phyloP scores from a whole-genome alignment of 2,113 vertebrate species.

The Percina caprodes region DNA sequence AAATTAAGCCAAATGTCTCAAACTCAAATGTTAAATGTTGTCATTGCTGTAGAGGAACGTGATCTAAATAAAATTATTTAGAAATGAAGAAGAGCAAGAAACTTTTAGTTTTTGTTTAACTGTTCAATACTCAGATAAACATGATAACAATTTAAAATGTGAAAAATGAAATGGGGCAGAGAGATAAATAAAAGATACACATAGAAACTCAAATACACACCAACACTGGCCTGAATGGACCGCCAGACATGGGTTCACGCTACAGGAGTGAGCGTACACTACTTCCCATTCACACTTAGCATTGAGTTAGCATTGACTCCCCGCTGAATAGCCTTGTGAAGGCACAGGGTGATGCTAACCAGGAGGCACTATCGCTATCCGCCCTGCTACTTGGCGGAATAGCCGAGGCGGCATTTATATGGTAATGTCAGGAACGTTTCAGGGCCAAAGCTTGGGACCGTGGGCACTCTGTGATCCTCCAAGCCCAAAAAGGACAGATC shows the following conservation, averaged over 20 bases:
- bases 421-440: slow-evolving; percentile 73
- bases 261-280: slow-evolving; percentile 57
- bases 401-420: slow-evolving; percentile 75
- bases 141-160: slow-evolving; percentile 11
- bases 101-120: neutral
- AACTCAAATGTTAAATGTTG: slow-evolving; percentile 9
- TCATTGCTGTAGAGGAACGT: neutral
- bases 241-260: slow-evolving; percentile 54
- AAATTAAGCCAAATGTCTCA: neutral
- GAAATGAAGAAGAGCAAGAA: neutral
- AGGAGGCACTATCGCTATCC: slow-evolving; percentile 68
- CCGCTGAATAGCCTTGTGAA: slow-evolving; percentile 67
- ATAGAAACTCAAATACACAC: slow-evolving; percentile 17
- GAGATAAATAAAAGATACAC: slow-evolving; percentile 21
- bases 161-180: slow-evolving; percentile 11
- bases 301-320: slow-evolving; percentile 74
- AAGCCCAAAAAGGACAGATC: slow-evolving; percentile 79
- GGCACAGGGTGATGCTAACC: slow-evolving; percentile 66
- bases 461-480: slow-evolving; percentile 80
- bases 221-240: slow-evolving; percentile 40
- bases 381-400: slow-evolving; percentile 65
- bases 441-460: slow-evolving; percentile 78
- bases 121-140: neutral
- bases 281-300: slow-evolving; percentile 66
- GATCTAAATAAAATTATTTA: neutral